Conservation (phyloP, 2,113 vertebrate species). For the Trematomus loennbergii region DNA sequence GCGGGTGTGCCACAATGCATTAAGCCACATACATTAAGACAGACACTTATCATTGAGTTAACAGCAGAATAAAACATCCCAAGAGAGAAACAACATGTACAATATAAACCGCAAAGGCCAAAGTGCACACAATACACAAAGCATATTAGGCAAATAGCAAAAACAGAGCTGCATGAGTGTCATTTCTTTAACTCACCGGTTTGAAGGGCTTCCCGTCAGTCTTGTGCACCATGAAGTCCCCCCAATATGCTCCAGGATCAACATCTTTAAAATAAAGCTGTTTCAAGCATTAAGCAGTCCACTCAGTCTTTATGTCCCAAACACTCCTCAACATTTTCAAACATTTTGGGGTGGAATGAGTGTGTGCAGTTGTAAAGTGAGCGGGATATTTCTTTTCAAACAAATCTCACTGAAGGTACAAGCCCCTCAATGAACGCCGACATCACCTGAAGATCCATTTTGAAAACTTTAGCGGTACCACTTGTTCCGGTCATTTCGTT, state of each 20-base stretch:
- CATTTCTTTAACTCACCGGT: neutral
- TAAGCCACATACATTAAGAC: neutral
- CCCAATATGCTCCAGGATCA: neutral
- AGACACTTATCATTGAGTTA: too few relatives aligned
- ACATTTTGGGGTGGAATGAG: neutral
- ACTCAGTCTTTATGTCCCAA: neutral
- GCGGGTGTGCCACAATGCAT: too few relatives aligned
- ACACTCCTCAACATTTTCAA: neutral
- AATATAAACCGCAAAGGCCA: neutral
- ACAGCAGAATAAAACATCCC: neutral
- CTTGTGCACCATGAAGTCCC: neutral
- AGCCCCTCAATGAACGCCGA: too few relatives aligned
- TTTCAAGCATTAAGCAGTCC: neutral
- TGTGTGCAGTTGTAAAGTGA: neutral
- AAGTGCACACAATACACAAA: neutral
- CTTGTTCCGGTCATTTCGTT: neutral
- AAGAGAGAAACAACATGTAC: neutral
- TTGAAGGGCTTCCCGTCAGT: neutral
- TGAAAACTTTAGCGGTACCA: too few relatives aligned
- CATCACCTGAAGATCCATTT: too few relatives aligned
- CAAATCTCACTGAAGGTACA: neutral
- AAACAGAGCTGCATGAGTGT: too few relatives aligned
- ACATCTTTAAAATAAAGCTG: neutral
- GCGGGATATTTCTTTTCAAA: neutral
- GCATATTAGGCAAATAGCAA: neutral